Percentiles rank a stretch among this genome's conserved stretches.
phyloP scores from a whole-genome alignment of 2,797 vertebrate species.

The Odontamblyopus lacepedii region DNA sequence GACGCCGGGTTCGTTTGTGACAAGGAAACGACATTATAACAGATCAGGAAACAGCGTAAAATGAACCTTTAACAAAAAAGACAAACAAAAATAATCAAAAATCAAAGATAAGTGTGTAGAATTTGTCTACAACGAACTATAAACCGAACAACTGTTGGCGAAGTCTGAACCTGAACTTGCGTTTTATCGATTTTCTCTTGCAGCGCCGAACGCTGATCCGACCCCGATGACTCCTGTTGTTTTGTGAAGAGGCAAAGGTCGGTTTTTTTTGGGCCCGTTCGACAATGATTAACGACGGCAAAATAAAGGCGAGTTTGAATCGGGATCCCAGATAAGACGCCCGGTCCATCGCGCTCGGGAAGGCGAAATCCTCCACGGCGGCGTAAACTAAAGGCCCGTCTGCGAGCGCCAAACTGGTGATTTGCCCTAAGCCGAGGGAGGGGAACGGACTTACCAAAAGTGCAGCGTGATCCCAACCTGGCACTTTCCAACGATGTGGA shows the following conservation, averaged over 20 bases:
- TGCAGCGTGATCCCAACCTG: not conserved
- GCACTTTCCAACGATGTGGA: not conserved
- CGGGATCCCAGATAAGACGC: not conserved
- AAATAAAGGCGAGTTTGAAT: not conserved
- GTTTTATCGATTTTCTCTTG: not conserved
- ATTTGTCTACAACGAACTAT: too few relatives aligned
- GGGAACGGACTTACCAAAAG: slow-evolving; percentile 5
- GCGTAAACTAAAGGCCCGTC: not conserved
- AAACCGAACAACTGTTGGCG: not conserved
- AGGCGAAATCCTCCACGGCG: not conserved
- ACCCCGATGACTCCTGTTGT: not conserved
- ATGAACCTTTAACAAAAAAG: too few relatives aligned
- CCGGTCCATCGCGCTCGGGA: not conserved
- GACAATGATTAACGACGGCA: slow-evolving; percentile 3
- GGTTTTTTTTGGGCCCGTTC: not conserved
- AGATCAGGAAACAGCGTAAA: too few relatives aligned
- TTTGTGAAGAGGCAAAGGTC: slow-evolving; percentile 9
- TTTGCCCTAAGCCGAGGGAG: slow-evolving; percentile 6
- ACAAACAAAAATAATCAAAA: too few relatives aligned
- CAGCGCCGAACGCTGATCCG: not conserved
- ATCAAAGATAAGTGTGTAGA: too few relatives aligned
- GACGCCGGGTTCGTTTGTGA: too few relatives aligned
- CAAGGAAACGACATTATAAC: too few relatives aligned
- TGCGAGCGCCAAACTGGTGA: not conserved
- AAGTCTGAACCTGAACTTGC: not conserved